Base-by-base conservation (phyloP, 2,113 vertebrate species). In the Oncorhynchus gorbuscha region DNA sequence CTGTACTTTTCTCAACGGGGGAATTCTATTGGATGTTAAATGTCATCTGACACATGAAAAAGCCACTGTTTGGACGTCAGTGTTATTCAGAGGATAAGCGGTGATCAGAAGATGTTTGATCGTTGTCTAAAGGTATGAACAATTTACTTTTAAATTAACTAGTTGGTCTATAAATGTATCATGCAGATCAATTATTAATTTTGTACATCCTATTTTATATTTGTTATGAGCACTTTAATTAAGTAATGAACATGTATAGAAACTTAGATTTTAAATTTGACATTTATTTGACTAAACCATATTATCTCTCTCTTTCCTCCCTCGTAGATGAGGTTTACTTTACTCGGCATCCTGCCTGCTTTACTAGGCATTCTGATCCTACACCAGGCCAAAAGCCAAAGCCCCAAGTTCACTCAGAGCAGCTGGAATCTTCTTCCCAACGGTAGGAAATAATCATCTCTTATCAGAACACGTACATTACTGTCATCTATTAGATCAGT, bases 371-470 rank as follows among this genome's bases (percentile, higher is more conserved):
- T 75, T 39, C 0, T 86, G 1, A 73, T 84, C 65, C 26, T 83
- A 70, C 55, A 51, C 1, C 81, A 82, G 30, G 24, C 84, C 76
- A 16, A 45, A n/a, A 20, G 5, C 35, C 81, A 55, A 55, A 55
- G 51, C 0, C 51, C 51, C 51, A 55, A 71, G 73, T 88, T 81
- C 71, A 81, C 88, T 0, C 22, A 0, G 3, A 26, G 5, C 6
- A 55, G 69, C 22, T 85, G 89, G 91, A 89, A 82, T 49, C 79
- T 92, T 32, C 72, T 70, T 58, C 87, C 87, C 1, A 69, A 69
- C n/a, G 66, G 66, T 69, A 35, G 28, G 6, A 20, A 26, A 18
- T 35, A 13, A 62, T 16, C 8, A 62, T 11, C 59, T 62, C 59
- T 62, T 2, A 9, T 24, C 59, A 16, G 13, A 2, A 18, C 51